phyloP scores from a whole-genome alignment of 2,888 invertebrate species.

The Trachelus troglodyta region DNA sequence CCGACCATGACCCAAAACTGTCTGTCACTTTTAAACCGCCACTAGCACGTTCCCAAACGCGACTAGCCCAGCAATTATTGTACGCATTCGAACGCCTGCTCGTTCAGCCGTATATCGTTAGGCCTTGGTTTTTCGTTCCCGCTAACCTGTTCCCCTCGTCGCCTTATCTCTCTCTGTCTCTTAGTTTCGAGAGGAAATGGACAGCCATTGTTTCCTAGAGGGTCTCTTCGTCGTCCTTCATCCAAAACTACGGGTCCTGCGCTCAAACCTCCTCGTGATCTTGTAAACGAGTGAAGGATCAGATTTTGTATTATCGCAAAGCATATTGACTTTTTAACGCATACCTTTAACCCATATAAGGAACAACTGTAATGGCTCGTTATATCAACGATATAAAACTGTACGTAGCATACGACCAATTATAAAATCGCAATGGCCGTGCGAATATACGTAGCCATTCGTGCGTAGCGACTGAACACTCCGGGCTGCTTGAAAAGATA shows the following conservation, averaged over 20 bases:
- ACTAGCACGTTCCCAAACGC: not conserved
- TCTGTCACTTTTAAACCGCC: slow-evolving; percentile 27
- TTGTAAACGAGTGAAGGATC: not conserved
- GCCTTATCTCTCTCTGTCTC: not conserved
- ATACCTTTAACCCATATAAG: not conserved
- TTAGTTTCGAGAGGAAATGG: not conserved
- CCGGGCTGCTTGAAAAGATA: not conserved
- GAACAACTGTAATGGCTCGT: not conserved
- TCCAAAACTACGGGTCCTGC: not conserved
- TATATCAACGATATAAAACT: not conserved
- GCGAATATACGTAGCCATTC: not conserved
- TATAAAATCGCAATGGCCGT: not conserved
- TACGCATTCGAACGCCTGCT: not conserved
- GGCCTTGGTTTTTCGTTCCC: not conserved
- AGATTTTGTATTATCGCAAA: not conserved
- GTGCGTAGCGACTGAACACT: not conserved
- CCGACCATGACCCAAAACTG: slow-evolving; percentile 46
- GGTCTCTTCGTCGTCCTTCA: not conserved
- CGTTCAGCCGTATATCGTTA: not conserved
- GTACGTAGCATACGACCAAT: not conserved
- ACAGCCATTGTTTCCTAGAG: not conserved
- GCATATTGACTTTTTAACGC: not conserved
- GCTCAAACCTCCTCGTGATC: not conserved
- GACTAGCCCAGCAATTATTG: not conserved
- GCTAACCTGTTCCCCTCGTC: not conserved